Base-by-base conservation (phyloP, 1,140 invertebrate species). In the Drosophila burlai region DNA sequence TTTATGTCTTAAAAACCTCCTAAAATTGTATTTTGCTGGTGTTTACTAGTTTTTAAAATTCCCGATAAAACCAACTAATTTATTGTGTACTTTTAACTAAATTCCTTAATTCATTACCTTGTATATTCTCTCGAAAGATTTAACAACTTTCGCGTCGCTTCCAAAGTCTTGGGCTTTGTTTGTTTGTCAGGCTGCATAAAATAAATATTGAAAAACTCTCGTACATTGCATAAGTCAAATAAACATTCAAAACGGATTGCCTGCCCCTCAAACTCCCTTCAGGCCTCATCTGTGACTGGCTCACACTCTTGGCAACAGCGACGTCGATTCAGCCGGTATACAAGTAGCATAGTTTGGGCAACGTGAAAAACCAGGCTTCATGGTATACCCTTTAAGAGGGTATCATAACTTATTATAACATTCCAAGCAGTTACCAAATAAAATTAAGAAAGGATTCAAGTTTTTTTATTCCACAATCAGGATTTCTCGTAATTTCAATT, bases 141-240 rank as follows among this genome's bases (percentile, higher is more conserved):
- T 43, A 40, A 47, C 42, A 57, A 54, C 45, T 68, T 78, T 62
- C 31, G 21, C 43, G 26, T 38, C 4, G 38, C 29, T 59, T 40
- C 21, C 43, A 46, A 43, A 55, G 26, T 38, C 54, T 42, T 29
- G 38, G 36, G 40, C 21, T 52, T 50, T 46, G 18, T 74, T 66
- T 52, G 54, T 46, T 3, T 24, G 21, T 21, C 52, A 55, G 46
- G 26, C 69, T 65, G 50, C 58, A 34, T 67, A 52, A 52, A 26
- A n/a, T 47, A 46, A 61, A 57, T 73, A 66, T 76, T 60, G 59
- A 80, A 65, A 76, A 76, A 54, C 31, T 52, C 64, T 78, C 47
- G 50, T n/a, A 52, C 47, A 79, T 86, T 86, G 83, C 83, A 80
- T 87, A 85, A 85, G 79, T 42, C 62, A 76, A 75, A 80, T 72